Base-by-base conservation (phyloP, 2,888 invertebrate genomes). In the Andrena chrysosceles region DNA sequence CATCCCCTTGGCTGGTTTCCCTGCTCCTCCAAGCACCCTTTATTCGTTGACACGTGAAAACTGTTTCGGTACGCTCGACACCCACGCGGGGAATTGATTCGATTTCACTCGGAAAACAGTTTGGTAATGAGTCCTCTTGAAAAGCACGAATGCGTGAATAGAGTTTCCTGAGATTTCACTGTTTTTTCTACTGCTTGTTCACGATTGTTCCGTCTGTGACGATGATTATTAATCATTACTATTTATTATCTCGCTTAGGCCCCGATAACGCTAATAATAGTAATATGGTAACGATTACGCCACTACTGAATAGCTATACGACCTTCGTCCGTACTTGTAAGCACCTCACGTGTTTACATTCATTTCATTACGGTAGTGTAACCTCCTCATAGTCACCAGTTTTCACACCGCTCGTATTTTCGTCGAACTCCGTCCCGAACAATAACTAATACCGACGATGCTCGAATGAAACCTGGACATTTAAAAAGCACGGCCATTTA, bases 41-140 rank as follows among this genome's bases (percentile, higher is more conserved):
- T 62, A 29, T 62, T 60, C 81, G 23, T 52, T 64, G 70, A 42
- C 70, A 49, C 70, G 60, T 67, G 16, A 81, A 77, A 74, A 59
- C 63, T 74, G 74, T 74, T 71, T 77, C 35, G 31, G 49, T 54
- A 54, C 56, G 8, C 69, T 35, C 52, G 5, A 54, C 71, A 6
- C 52, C 31, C n/a, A 1, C 26, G 2, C 2, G 23, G 54, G 42
- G 23, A 48, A 59, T 66, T 48, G 67, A 73, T 74, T 71, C 33
- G 48, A 68, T 79, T 66, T 69, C 60, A 63, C 67, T 56, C 48
- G 23, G 7, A 59, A 63, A 62, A 67, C 67, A 52, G 7, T 29
- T 52, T 26, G 52, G 31, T 26, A 48, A 60, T 5, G 33, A 2
- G 13, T 68, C 31, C n/a, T 42, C 7, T 23, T 7, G 33, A 20